Base-by-base conservation (phyloP, 1,140 invertebrate genomes). In the Zaprionus kolodkinae region DNA sequence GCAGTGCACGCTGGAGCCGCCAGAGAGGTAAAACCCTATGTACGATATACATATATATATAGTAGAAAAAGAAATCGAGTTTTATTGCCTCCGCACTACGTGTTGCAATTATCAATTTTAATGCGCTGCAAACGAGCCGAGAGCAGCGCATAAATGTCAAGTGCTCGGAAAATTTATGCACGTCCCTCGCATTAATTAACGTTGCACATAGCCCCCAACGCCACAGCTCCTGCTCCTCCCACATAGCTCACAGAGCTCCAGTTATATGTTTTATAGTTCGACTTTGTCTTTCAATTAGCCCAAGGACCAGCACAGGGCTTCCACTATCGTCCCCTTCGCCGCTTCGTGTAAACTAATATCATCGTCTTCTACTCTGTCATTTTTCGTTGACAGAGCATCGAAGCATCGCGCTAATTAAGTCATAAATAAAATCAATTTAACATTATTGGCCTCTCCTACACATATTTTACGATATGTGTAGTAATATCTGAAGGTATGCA, bases 81-180 rank as follows among this genome's bases (percentile, higher is more conserved):
- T 43, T 86, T 75, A 81, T 82, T 66, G 69, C 52, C 35, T 17
- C 25, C n/a, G 15, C 17, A n/a, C 48, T 78, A 88, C 84, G 84
- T 88, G 84, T 63, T 81, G 74, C 84, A 88, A 81, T 81, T 88
- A 88, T 85, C 81, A 89, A 81, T 89, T 89, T 89, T 79, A 81
- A 84, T 80, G 84, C 40, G 75, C 71, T 52, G 40, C 66, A 71
- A 74, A 56, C 57, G 72, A 68, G 59, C 55, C 57, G 56, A 48
- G 40, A 48, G 48, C 48, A 76, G 72, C 62, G 55, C 85, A 89
- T 89, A 90, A 89, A 89, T 81, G 85, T 89, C 85, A 89, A 68
- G 76, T 81, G 75, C 77, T 85, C 27, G 81, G 15, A 43, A 79
- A 89, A 89, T 89, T 89, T 89, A 89, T 89, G 86, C 85, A 88